Percentiles rank a stretch among this genome's conserved stretches.
Conservation (phyloP, 1,140 invertebrate species). For the Heliothis subflexa region DNA sequence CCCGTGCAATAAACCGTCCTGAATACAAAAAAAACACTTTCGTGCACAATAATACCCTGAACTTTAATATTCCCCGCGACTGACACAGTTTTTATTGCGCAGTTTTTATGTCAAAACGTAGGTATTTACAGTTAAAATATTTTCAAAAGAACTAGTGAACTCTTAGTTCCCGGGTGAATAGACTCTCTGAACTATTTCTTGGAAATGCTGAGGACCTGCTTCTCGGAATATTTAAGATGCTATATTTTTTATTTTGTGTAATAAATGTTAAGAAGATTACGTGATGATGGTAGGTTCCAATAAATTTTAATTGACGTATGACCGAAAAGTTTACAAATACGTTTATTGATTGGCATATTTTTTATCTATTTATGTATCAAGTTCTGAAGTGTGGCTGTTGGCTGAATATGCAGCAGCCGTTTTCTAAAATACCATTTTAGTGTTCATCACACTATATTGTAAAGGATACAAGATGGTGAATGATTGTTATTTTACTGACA, state of each 20-base stretch:
- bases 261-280: too few species aligned
- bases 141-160: constrained; percentile 20
- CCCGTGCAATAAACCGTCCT: neutral
- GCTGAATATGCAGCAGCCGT: too few species aligned
- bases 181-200: neutral
- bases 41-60: constrained; percentile 5
- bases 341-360: too few species aligned
- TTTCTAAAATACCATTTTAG: neutral
- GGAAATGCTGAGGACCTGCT: constrained; percentile 14
- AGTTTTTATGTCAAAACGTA: constrained; percentile 16
- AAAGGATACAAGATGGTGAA: too few species aligned
- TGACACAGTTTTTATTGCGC: constrained; percentile 33
- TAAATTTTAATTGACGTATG: too few species aligned
- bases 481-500: too few species aligned
- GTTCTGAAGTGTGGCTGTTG: too few species aligned
- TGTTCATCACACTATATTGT: neutral
- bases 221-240: neutral
- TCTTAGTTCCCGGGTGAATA: constrained; percentile 8
- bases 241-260: too few species aligned
- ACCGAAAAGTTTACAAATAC: too few species aligned
- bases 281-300: too few species aligned
- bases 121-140: constrained; percentile 9
- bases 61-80: constrained; percentile 30
- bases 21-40: constrained; percentile 20
- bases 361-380: too few species aligned